phyloP scores from a whole-genome alignment of 2,888 invertebrate genomes.

The Terebella lapidaria region DNA sequence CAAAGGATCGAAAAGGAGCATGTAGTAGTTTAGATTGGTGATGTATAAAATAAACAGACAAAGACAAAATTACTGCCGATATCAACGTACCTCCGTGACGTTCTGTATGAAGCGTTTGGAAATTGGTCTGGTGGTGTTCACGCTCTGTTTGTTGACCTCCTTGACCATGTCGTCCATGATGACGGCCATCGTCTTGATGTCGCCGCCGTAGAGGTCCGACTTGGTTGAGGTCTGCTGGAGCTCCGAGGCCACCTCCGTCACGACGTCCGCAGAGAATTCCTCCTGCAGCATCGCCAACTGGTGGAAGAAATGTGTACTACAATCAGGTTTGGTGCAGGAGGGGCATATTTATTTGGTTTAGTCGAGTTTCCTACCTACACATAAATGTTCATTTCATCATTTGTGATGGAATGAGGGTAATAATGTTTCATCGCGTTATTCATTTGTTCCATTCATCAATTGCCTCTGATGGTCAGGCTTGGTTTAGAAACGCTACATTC shows the following conservation, averaged over 20 bases:
- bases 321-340: not conserved
- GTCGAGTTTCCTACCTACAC: not conserved
- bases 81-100: not conserved
- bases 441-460: no score
- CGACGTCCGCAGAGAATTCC: not conserved
- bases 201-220: slow-evolving; percentile 35
- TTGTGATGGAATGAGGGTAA: no score
- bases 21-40: no score
- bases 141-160: slow-evolving; percentile 25
- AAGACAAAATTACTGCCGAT: no score
- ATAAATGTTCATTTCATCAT: no score
- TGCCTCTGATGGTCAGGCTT: no score
- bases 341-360: not conserved
- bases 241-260: not conserved
- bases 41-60: no score
- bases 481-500: no score
- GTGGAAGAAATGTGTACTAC: no score
- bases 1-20: no score
- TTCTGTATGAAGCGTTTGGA: not conserved
- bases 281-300: not conserved
- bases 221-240: slow-evolving; percentile 28
- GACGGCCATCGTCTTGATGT: slow-evolving; percentile 36
- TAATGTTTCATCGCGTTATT: no score
- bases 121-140: slow-evolving; percentile 7
- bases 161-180: slow-evolving; percentile 37